Evolutionary conservation across 2,888 invertebrate species (phyloP).

Genomic region (Drosophila birchii): DNA sequence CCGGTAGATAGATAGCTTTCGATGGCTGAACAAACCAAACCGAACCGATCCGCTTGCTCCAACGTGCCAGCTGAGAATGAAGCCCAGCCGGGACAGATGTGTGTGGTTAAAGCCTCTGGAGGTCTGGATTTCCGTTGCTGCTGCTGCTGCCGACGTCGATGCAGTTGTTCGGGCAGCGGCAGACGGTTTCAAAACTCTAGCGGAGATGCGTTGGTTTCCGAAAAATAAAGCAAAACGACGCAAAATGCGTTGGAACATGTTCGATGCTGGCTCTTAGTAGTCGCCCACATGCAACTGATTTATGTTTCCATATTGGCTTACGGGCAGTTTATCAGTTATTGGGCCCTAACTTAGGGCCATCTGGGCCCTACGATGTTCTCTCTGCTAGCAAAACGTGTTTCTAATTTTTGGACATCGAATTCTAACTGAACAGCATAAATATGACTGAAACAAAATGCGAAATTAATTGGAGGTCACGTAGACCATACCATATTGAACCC

Average conservation of each 20-base stretch:
- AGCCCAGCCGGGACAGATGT: slow-evolving; percentile 56
- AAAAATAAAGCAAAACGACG: slow-evolving; percentile 28
- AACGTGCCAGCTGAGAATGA: slow-evolving; percentile 76
- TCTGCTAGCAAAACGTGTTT: slow-evolving; percentile 36
- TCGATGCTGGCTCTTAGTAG: slow-evolving; percentile 43
- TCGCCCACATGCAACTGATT: slow-evolving; percentile 61
- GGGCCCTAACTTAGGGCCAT: slow-evolving; percentile 3
- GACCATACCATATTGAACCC: background rate
- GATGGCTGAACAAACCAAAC: slow-evolving; percentile 31
- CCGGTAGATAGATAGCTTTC: slow-evolving; percentile 20
- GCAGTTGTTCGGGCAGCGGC: slow-evolving; percentile 34
- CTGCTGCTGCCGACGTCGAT: slow-evolving; percentile 16
- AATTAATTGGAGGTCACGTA: slow-evolving; percentile 21
- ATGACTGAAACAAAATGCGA: slow-evolving; percentile 31
- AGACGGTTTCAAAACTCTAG: slow-evolving; percentile 56
- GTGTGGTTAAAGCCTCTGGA: slow-evolving; percentile 37
- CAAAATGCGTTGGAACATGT: slow-evolving; percentile 63
- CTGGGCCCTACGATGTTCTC: slow-evolving; percentile 7
- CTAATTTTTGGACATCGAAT: slow-evolving; percentile 3
- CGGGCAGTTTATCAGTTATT: slow-evolving; percentile 3
- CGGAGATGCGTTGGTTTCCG: slow-evolving; percentile 43
- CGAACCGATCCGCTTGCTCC: slow-evolving; percentile 45
- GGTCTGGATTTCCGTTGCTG: slow-evolving; percentile 11
- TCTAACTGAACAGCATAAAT: slow-evolving; percentile 12
- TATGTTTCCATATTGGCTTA: slow-evolving; percentile 24